Conservation (phyloP, 2,113 vertebrate genomes). For the Erythrocebus patas region DNA sequence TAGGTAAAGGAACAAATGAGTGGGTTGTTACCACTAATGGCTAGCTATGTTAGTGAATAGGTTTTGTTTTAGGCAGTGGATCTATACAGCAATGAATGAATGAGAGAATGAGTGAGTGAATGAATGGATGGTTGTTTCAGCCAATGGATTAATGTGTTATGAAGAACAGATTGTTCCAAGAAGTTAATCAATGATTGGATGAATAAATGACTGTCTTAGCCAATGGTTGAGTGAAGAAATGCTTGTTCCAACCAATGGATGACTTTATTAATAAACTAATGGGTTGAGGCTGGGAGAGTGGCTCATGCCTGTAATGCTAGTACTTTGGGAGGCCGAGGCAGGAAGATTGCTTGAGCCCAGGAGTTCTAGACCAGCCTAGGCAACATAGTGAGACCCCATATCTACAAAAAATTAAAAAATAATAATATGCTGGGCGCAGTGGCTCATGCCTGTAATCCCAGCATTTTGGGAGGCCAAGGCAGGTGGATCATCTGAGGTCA, state of each 20-base stretch:
- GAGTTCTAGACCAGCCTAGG: not conserved
- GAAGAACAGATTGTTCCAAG: not conserved
- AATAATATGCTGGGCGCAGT: not conserved
- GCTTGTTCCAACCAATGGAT: not conserved
- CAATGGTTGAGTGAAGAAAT: not conserved
- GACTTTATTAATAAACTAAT: not conserved
- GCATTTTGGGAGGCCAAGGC: not conserved
- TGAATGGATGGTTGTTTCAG: not conserved
- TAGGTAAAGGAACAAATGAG: not conserved
- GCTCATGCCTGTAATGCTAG: not conserved
- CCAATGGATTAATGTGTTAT: not conserved
- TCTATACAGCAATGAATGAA: not conserved
- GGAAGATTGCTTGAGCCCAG: not conserved
- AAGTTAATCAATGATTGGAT: not conserved
- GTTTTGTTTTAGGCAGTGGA: not conserved
- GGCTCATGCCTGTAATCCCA: not conserved
- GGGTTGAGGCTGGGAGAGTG: not conserved
- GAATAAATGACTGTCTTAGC: not conserved
- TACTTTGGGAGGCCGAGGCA: not conserved
- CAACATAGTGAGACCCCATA: not conserved
- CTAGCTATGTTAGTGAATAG: not conserved
- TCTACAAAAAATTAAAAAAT: not conserved
- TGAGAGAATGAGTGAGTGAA: not conserved
- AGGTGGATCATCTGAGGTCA: not conserved
- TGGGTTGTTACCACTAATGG: not conserved